Evolutionary conservation across 2,888 invertebrate genomes (phyloP).

Genomic region (Pseudeuparius sepicola): DNA sequence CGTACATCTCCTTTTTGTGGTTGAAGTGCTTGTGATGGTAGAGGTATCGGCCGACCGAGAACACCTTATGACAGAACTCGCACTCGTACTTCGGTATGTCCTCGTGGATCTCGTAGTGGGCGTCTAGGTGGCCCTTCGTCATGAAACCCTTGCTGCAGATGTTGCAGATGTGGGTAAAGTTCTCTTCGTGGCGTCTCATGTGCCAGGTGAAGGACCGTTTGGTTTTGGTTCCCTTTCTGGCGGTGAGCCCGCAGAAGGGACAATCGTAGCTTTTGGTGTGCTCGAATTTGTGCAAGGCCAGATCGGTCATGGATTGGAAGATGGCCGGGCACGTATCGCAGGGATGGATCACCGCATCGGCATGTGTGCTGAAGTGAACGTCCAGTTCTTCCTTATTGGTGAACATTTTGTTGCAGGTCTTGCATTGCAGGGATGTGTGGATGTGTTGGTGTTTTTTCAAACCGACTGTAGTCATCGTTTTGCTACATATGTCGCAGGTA

Average conservation of each 20-base stretch:
- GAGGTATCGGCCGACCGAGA: slow-evolving; percentile 29
- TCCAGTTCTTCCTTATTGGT: no score
- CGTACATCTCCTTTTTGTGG: slow-evolving; percentile 31
- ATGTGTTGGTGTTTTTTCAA: no score
- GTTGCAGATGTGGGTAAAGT: slow-evolving; percentile 27
- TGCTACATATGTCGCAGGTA: no score
- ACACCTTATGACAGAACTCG: slow-evolving; percentile 32
- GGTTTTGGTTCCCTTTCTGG: slow-evolving; percentile 21
- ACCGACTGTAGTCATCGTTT: no score
- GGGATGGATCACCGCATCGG: no score
- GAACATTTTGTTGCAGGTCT: no score
- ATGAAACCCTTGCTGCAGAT: slow-evolving; percentile 31
- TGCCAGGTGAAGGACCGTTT: slow-evolving; percentile 25
- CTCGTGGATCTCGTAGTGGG: slow-evolving; percentile 32
- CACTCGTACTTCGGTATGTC: slow-evolving; percentile 31
- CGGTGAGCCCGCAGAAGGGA: slow-evolving; percentile 24
- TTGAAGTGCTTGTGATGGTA: slow-evolving; percentile 30
- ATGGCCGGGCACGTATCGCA: slow-evolving; percentile 27
- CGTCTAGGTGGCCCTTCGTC: slow-evolving; percentile 23
- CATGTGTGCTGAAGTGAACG: no score
- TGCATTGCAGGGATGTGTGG: no score
- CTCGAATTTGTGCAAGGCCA: slow-evolving; percentile 23
- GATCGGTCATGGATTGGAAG: slow-evolving; percentile 27
- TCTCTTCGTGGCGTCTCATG: slow-evolving; percentile 26
- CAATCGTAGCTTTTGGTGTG: slow-evolving; percentile 25